Conservation (phyloP, 2,888 invertebrate genomes). For the Psococerastis gibbosa region DNA sequence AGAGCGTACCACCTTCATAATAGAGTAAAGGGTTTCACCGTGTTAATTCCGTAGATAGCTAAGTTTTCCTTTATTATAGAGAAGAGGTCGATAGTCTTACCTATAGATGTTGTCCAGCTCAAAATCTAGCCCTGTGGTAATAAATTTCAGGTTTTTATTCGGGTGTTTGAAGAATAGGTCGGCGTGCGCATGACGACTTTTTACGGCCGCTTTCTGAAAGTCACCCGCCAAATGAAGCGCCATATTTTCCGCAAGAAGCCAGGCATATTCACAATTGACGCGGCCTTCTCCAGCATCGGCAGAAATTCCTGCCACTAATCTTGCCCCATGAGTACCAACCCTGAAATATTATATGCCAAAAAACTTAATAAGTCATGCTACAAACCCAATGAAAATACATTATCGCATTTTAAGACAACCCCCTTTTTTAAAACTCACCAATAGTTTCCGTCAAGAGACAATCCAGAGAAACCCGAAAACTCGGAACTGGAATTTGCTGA, state of each 20-base stretch:
- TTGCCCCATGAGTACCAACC: not conserved
- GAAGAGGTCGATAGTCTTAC: no score
- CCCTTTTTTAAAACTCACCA: no score
- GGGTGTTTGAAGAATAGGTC: constrained; percentile 28
- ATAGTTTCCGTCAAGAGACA: not conserved
- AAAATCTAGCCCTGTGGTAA: constrained; percentile 34
- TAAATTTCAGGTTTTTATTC: constrained; percentile 27
- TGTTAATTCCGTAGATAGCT: no score
- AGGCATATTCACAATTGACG: constrained; percentile 31
- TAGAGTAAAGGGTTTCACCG: no score
- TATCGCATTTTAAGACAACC: no score
- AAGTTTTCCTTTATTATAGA: no score
- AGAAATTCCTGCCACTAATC: not conserved
- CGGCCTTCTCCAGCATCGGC: constrained; percentile 22
- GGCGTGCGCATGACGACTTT: not conserved
- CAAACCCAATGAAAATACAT: no score
- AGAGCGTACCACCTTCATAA: no score
- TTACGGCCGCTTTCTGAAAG: not conserved
- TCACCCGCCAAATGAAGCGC: constrained; percentile 20
- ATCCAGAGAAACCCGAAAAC: no score
- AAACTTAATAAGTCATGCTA: not conserved
- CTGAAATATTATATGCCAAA: not conserved
- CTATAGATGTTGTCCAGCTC: constrained; percentile 28
- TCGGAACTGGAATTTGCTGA: no score
- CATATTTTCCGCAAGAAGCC: constrained; percentile 33